Conservation (phyloP, 2,888 invertebrate genomes). For the Trichogramma dendrolimi region DNA sequence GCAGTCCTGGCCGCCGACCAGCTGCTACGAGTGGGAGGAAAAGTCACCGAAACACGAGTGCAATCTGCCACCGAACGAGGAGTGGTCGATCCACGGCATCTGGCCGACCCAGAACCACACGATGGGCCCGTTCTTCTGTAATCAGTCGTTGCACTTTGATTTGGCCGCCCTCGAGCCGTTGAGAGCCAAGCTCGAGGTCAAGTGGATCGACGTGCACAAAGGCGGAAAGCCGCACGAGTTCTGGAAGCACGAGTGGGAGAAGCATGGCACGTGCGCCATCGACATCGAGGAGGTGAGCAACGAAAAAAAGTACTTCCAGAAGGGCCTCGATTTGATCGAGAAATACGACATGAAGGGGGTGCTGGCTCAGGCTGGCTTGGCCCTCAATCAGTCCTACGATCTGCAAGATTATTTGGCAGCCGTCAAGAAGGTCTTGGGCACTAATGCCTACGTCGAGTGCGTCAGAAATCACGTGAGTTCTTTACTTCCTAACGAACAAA, state of each 20-base stretch:
- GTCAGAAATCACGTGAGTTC: slow-evolving; percentile 54
- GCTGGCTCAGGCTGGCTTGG: slow-evolving; percentile 57
- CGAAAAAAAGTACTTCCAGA: slow-evolving; percentile 66
- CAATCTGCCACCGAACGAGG: slow-evolving; percentile 59
- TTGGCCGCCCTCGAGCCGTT: slow-evolving; percentile 59
- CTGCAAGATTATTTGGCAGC: slow-evolving; percentile 54
- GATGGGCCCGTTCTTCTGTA: slow-evolving; percentile 69
- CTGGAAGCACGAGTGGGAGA: slow-evolving; percentile 79
- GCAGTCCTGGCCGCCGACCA: slow-evolving; percentile 74
- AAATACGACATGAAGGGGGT: slow-evolving; percentile 62
- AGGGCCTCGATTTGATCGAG: slow-evolving; percentile 61
- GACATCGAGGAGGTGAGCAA: slow-evolving; percentile 56
- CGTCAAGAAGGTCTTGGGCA: slow-evolving; percentile 56
- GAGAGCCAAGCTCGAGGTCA: slow-evolving; percentile 56
- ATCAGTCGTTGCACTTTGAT: slow-evolving; percentile 66
- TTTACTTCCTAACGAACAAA: neutral
- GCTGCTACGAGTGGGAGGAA: slow-evolving; percentile 69
- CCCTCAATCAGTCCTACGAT: slow-evolving; percentile 52
- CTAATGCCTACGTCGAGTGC: slow-evolving; percentile 64
- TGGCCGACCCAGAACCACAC: slow-evolving; percentile 74
- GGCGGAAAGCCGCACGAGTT: slow-evolving; percentile 57
- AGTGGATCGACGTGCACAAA: slow-evolving; percentile 72
- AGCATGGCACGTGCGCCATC: slow-evolving; percentile 78
- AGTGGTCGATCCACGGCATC: slow-evolving; percentile 77
- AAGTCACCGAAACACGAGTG: slow-evolving; percentile 61